These are phyloP conservation scores for Turritopsis dohrnii DNA, from an alignment of 30 jellyfish, hydroid and myxozoan genomes.

Conservation along the genomic window DNA sequence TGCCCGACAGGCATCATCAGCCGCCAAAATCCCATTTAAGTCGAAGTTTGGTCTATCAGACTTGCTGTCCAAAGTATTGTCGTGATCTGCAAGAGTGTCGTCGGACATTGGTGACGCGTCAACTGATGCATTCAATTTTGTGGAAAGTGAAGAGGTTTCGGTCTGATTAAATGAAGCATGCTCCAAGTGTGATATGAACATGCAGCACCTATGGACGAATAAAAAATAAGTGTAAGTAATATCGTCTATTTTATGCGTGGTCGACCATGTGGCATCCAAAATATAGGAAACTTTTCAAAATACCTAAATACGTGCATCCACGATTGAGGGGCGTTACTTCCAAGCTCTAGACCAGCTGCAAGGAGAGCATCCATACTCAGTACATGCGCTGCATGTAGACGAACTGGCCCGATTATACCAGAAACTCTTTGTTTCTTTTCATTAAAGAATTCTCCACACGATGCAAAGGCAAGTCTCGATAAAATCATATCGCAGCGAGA, in stretches of 20 bases:
- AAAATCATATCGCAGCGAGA: conserved; percentile 91
- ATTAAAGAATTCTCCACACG: conserved; percentile 66
- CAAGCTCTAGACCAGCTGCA: conserved; percentile 96
- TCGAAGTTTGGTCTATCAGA: conserved; percentile 45
- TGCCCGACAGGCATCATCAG: conserved; percentile 98
- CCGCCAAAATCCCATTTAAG: conserved; percentile 70
- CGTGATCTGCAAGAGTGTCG: conserved; percentile 44
- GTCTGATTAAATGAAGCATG: conserved; percentile 79
- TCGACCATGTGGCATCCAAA: no score
- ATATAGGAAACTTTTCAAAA: not conserved
- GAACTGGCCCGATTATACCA: conserved; percentile 44
- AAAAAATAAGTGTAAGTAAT: not conserved
- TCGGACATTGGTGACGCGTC: conserved; percentile 49
- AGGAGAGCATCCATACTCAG: conserved; percentile 95
- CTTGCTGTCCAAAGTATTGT: conserved; percentile 26
- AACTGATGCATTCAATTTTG: not conserved
- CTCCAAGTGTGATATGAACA: conserved; percentile 82
- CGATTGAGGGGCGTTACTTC: conserved; percentile 94
- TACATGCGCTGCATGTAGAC: conserved; percentile 96
- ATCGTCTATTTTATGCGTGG: no score
- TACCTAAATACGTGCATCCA: conserved; percentile 97
- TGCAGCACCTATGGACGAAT: conserved; percentile 58
- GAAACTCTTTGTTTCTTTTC: conserved; percentile 56
- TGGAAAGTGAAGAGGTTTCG: conserved; percentile 33
- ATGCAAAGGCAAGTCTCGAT: conserved; percentile 88